Conservation (phyloP, 2,888 invertebrate species). For the Bellardia bayeri region DNA sequence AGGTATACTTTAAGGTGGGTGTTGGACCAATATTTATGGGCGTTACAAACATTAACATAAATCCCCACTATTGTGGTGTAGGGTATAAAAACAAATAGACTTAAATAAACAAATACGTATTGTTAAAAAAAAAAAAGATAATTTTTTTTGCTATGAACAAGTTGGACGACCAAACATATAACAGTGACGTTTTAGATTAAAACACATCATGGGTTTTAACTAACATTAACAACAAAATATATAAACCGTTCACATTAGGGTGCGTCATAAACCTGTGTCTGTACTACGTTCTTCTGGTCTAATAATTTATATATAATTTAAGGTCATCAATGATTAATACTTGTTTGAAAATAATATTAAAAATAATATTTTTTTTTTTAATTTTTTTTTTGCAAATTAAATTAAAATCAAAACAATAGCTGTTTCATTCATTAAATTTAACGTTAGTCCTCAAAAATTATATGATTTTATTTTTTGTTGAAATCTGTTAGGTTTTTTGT, state of each 20-base stretch:
- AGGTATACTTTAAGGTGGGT: too few species aligned
- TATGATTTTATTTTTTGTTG: neutral
- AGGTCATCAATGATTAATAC: constrained; percentile 1
- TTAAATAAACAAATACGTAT: neutral
- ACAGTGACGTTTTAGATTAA: neutral
- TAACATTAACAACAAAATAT: too few species aligned
- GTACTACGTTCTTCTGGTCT: neutral
- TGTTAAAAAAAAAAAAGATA: neutral
- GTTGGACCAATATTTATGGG: too few species aligned
- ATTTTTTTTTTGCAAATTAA: neutral
- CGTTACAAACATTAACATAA: too few species aligned
- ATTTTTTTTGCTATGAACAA: constrained; percentile 9
- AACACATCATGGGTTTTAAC: neutral
- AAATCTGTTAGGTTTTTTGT: neutral
- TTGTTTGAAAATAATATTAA: neutral
- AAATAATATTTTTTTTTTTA: neutral
- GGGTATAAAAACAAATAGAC: neutral
- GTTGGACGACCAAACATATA: neutral
- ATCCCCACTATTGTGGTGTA: too few species aligned
- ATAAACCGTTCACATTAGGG: too few species aligned
- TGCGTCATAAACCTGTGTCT: neutral
- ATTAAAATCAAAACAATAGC: neutral
- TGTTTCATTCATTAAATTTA: constrained; percentile 9
- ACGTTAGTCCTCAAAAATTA: neutral
- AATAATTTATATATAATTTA: neutral